Conservation (phyloP, 2,113 vertebrate genomes). For the Chiloscyllium plagiosum region DNA sequence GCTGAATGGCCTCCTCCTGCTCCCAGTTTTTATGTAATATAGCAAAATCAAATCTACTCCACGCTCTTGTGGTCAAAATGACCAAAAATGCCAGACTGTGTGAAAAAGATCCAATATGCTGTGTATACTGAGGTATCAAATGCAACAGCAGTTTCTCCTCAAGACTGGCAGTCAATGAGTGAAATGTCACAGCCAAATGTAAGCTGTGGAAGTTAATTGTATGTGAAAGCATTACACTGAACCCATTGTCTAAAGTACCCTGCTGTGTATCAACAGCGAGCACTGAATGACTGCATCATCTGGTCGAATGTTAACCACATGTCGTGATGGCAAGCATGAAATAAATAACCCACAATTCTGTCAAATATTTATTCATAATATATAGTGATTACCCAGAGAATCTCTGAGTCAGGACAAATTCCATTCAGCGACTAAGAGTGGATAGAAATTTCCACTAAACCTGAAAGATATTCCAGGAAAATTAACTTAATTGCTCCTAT, state of each 20-base stretch:
- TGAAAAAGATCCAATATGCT: not conserved
- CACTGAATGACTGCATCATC: not conserved
- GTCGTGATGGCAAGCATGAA: not conserved
- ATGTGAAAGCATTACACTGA: not conserved
- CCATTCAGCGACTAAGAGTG: not conserved
- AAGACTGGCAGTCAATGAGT: not conserved
- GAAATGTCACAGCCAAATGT: not conserved
- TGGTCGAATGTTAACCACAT: not conserved
- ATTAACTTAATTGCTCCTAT: not conserved
- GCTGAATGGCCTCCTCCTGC: too few relatives aligned
- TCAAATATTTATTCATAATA: not conserved
- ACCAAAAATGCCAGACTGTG: not conserved
- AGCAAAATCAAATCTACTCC: too few relatives aligned
- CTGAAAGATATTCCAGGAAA: not conserved
- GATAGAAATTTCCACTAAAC: not conserved
- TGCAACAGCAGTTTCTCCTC: not conserved
- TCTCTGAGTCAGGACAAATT: not conserved
- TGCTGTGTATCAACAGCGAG: not conserved
- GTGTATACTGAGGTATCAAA: not conserved
- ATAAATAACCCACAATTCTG: not conserved
- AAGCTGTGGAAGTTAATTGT: not conserved
- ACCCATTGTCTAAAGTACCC: not conserved
- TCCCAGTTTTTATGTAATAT: too few relatives aligned
- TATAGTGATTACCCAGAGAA: not conserved
- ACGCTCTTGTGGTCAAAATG: not conserved